Base-by-base conservation (phyloP, 2,888 invertebrate genomes). In the Imbricaverruca yamaguchii region DNA sequence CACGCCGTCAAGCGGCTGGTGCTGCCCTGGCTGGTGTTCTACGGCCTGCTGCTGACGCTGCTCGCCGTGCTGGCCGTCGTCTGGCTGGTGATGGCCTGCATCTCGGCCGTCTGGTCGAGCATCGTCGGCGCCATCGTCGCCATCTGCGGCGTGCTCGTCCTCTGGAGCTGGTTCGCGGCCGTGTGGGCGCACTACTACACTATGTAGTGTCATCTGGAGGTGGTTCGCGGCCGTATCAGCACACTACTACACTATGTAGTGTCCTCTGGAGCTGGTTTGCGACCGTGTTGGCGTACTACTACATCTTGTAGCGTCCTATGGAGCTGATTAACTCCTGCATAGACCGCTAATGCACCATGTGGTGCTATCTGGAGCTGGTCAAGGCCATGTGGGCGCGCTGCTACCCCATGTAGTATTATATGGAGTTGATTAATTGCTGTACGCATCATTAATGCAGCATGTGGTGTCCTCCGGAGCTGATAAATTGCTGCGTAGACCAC, bases 21-120 rank as follows among this genome's bases (percentile, higher is more conserved):
- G 74, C 74, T 74, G 74, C 55, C 55, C 18, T 74, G 74, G 74
- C 74, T 74, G 55, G 74, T 74, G 21, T 74, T 74, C 74, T 74
- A 55, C 74, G 74, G 53, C 53, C 74, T 74, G 74, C 55, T 74
- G 55, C 55, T 74, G 53, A 13, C 10, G 21, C 55, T 74, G 74
- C 55, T 74, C 21, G 18, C 74, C 53, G 74, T 55, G 74, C 74
- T 74, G 74, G 74, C 74, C 3, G 15, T 74, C 21, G 15, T 74
- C 21, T 74, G 53, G 74, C 55, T 74, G 18, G 74, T 74, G 21
- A 53, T 74, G 74, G 74, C 74, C 53, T 74, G 74, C 55, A 53
- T 74, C 18, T 53, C 74, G 21, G 74, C 21, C 55, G 10, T 18
- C 8, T 74, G 53, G 74, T 55, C 74, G 21, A 55, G 74, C 55